Conservation (phyloP, 1,140 invertebrate genomes). For the Hycleus cichorii region DNA sequence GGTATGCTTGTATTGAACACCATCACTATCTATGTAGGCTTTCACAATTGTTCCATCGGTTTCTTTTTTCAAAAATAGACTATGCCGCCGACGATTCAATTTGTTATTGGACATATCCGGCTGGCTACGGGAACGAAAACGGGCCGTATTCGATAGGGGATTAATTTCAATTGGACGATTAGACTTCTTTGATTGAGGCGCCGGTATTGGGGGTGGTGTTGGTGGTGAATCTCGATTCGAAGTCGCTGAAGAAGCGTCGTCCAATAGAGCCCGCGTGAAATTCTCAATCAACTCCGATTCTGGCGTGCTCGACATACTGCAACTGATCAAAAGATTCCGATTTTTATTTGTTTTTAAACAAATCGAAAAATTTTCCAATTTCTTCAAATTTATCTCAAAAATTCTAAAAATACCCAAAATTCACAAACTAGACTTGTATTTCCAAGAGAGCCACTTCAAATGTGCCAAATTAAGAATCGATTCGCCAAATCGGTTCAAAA, state of each 20-base stretch:
- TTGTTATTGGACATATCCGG: constrained; percentile 8
- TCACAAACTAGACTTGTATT: too few relatives aligned
- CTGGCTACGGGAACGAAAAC: constrained; percentile 14
- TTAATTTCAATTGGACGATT: constrained; percentile 22
- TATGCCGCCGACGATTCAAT: constrained; percentile 20
- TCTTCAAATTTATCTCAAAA: too few relatives aligned
- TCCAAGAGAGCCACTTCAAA: too few relatives aligned
- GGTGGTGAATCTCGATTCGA: constrained; percentile 18
- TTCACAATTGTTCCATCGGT: constrained; percentile 33
- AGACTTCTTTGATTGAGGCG: too few relatives aligned
- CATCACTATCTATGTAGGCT: constrained; percentile 33
- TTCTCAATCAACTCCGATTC: constrained; percentile 11
- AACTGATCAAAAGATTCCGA: neutral
- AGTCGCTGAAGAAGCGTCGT: constrained; percentile 1
- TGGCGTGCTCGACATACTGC: constrained; percentile 21
- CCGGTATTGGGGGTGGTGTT: constrained; percentile 15
- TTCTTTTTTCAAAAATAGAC: constrained; percentile 33
- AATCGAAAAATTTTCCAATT: too few relatives aligned
- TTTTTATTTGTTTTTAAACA: too few relatives aligned
- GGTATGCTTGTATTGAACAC: constrained; percentile 34
- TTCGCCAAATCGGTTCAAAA: too few relatives aligned
- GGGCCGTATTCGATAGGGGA: constrained; percentile 26
- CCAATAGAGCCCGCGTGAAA: neutral
- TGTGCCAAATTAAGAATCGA: neutral
- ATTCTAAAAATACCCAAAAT: too few relatives aligned